Evolutionary conservation across 2,797 vertebrate genomes (phyloP).

Genomic region (Tadarida brasiliensis): DNA sequence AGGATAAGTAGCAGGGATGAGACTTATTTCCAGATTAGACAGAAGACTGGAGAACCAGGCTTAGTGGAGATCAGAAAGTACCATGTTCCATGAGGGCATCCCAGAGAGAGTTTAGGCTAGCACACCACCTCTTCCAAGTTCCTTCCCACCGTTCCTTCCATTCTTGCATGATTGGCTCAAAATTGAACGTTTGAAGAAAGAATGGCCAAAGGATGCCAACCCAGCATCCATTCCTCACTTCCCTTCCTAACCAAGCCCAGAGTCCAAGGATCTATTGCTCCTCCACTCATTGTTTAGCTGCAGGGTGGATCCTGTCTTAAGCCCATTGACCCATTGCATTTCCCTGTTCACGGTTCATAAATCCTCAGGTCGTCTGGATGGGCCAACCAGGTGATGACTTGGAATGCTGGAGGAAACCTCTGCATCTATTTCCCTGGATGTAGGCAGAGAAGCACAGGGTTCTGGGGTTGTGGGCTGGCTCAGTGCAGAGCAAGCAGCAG

Average conservation of each 20-base stretch:
- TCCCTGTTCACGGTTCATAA: not conserved
- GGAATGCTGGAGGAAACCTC: not conserved
- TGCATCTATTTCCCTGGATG: not conserved
- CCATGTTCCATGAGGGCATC: not conserved
- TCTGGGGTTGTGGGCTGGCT: not conserved
- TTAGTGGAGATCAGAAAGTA: not conserved
- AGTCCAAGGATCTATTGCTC: not conserved
- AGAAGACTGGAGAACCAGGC: not conserved
- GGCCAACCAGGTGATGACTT: not conserved
- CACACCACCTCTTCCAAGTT: not conserved
- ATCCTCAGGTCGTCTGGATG: not conserved
- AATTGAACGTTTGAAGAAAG: not conserved
- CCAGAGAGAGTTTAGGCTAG: not conserved
- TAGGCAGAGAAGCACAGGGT: not conserved
- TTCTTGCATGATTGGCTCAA: not conserved
- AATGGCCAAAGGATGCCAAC: not conserved
- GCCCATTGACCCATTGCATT: not conserved
- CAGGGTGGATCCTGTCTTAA: not conserved
- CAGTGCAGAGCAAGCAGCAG: not conserved
- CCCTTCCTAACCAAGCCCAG: not conserved
- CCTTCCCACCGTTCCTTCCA: not conserved
- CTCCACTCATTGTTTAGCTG: not conserved
- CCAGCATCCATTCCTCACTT: not conserved
- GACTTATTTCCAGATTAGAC: not conserved
- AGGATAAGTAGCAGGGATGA: not conserved